Evolutionary conservation across 23 tunicate genomes (phyloP).

Genomic region (Trididemnum clinides): DNA sequence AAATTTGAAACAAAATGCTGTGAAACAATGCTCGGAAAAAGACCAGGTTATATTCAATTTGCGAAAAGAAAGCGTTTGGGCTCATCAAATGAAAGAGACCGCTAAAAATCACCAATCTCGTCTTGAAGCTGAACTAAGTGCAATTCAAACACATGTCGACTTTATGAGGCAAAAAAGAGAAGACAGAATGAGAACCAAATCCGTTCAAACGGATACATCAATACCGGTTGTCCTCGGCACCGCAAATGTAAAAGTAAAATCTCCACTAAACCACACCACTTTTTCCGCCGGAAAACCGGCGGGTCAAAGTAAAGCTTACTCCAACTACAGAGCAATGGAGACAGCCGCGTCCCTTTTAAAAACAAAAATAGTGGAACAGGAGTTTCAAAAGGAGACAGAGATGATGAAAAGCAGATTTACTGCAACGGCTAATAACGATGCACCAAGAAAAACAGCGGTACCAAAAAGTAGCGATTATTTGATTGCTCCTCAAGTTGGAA

Average conservation of each 20-base stretch:
- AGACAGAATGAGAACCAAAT: constrained; percentile 18
- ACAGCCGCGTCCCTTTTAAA: not conserved
- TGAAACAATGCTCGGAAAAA: not conserved
- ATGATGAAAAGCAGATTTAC: constrained; percentile 2
- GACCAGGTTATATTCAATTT: not conserved
- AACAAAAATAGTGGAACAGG: not conserved
- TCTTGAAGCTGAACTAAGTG: not conserved
- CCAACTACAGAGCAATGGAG: not conserved
- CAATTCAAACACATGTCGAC: not conserved
- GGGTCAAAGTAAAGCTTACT: not conserved
- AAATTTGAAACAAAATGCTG: not conserved
- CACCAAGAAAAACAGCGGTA: too few species aligned
- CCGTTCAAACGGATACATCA: constrained; percentile 18
- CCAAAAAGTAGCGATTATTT: too few species aligned
- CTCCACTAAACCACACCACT: not conserved
- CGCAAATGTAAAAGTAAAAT: not conserved
- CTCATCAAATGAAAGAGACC: not conserved
- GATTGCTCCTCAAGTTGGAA: too few species aligned
- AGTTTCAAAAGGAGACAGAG: constrained; percentile 23
- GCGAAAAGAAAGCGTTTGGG: constrained; percentile 13
- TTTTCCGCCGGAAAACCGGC: not conserved
- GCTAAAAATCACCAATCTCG: not conserved
- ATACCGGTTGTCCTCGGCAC: not conserved
- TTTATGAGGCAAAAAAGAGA: not conserved
- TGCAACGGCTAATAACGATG: not conserved